Evolutionary conservation across 2,888 invertebrate species (phyloP).

Genomic region (Elgonia sp.): DNA sequence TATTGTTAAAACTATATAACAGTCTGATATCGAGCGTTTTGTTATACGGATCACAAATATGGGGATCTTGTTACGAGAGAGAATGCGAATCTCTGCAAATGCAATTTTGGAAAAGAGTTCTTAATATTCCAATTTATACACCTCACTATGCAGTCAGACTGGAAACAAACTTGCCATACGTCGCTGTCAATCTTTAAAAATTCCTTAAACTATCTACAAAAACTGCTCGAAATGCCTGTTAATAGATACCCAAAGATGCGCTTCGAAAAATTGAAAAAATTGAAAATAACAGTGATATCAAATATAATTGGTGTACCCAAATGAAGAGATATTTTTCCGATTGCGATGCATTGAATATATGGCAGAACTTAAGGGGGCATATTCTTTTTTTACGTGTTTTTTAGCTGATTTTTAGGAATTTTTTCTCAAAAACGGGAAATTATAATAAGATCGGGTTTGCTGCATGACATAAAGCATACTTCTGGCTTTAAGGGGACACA

Average conservation of each 20-base stretch:
- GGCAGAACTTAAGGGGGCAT: too few species aligned
- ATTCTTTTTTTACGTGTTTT: too few species aligned
- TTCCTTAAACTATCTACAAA: not conserved
- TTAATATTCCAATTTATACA: not conserved
- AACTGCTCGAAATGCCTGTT: constrained; percentile 3
- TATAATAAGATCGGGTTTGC: too few species aligned
- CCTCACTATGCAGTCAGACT: constrained; percentile 9
- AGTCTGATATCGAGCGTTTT: not conserved
- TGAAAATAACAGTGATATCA: not conserved
- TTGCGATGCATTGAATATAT: not conserved
- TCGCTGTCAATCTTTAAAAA: not conserved
- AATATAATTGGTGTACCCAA: constrained; percentile 16
- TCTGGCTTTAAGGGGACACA: too few species aligned
- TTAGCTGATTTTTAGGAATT: too few species aligned
- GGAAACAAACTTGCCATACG: not conserved
- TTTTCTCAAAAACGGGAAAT: too few species aligned
- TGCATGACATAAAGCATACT: too few species aligned
- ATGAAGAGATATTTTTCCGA: not conserved
- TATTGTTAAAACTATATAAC: not conserved
- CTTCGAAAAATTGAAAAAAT: not conserved
- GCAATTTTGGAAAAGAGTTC: constrained; percentile 9
- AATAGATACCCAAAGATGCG: constrained; percentile 29
- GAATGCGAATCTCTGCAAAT: constrained; percentile 10
- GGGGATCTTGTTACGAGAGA: not conserved
- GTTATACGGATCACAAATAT: not conserved